A percentile compares a stretch with the other conserved stretches of the same genome.
These are phyloP conservation scores for Eretmochelys imbricata DNA, from an alignment of 2,113 vertebrate species.

Conservation along the genomic window DNA sequence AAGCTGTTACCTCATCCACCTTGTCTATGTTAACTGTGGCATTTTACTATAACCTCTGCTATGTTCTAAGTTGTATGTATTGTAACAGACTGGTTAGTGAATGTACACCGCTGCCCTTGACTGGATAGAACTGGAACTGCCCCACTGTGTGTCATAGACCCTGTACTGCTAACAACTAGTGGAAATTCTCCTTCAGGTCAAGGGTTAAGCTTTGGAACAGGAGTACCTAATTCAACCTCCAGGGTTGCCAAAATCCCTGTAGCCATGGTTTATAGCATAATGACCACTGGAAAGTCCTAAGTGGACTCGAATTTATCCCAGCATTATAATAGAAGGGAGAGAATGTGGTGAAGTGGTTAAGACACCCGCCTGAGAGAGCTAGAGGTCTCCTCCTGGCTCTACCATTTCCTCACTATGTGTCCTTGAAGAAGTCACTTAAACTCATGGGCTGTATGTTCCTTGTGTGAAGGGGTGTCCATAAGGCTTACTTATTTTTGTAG, in stretches of 20 bases:
- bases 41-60: conserved; percentile 11
- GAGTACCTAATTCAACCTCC: background rate
- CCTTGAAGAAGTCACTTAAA: background rate
- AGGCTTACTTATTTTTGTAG: too few relatives aligned
- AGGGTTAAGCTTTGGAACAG: background rate
- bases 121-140: background rate
- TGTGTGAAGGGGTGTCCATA: background rate
- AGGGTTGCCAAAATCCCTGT: background rate
- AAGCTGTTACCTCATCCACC: too few relatives aligned
- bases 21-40: background rate
- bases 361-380: background rate
- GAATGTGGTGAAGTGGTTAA: background rate
- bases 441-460: background rate
- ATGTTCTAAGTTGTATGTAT: background rate
- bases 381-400: background rate
- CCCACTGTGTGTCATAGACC: background rate
- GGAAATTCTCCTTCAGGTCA: background rate
- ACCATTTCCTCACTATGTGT: background rate
- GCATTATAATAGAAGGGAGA: background rate
- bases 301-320: background rate
- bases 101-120: background rate
- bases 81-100: background rate
- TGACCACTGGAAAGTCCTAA: background rate
- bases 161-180: background rate
- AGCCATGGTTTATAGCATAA: background rate